A percentile compares a stretch with the other conserved stretches of the same genome.
Evolutionary conservation across 2,888 invertebrate genomes (phyloP).

Genomic region (Cantharis lateralis): DNA sequence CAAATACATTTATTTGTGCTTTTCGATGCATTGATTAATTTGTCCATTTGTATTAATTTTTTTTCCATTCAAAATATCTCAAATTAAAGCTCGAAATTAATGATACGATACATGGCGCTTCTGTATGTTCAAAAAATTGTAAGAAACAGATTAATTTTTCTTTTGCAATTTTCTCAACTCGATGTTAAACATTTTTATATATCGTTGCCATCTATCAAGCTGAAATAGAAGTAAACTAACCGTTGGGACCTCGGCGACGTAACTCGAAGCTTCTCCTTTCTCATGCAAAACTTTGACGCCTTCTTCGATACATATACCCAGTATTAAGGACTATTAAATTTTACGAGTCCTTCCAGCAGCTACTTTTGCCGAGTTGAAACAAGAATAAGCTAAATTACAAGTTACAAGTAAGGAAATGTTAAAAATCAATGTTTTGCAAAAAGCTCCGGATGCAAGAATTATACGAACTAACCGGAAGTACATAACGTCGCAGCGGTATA

Average conservation of each 20-base stretch:
- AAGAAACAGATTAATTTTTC: neutral
- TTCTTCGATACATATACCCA: too few species aligned
- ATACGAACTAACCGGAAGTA: slow-evolving; percentile 44
- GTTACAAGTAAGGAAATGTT: slow-evolving; percentile 10
- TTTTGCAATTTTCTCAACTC: neutral
- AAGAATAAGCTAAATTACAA: neutral
- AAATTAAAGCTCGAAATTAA: neutral
- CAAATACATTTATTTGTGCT: slow-evolving; percentile 6
- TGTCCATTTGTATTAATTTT: neutral
- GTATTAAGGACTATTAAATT: too few species aligned
- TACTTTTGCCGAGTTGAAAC: neutral
- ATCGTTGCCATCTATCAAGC: neutral
- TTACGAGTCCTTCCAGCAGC: neutral
- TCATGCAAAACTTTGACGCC: neutral
- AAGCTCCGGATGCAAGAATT: slow-evolving; percentile 42
- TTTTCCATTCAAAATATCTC: neutral
- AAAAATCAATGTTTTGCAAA: slow-evolving; percentile 17
- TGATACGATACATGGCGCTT: neutral
- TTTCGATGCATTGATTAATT: neutral
- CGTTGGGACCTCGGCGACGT: neutral
- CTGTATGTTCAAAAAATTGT: neutral
- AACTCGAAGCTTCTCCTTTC: neutral
- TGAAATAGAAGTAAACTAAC: neutral
- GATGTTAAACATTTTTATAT: neutral
- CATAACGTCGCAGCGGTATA: slow-evolving; percentile 52